Base-by-base conservation (phyloP, 53 echinoderm and acorn worm species). In the Temnopleurus reevesii region DNA sequence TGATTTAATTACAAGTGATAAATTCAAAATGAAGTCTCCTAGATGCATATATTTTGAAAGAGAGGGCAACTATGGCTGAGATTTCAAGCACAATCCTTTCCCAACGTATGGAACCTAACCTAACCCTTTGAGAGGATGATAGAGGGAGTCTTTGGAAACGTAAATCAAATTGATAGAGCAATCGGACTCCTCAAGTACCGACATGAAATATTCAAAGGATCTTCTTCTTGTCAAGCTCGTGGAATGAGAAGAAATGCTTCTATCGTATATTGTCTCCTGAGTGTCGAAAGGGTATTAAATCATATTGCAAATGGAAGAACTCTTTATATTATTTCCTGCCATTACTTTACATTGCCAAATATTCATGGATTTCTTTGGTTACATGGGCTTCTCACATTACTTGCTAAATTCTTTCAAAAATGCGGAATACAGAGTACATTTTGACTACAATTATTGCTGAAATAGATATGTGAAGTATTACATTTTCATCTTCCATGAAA, bases 141-240 rank as follows among this genome's bases (percentile, higher is more conserved):
- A 58, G 55, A 55, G 41, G 21, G 38, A 6, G 84, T 36, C n/a
- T 19, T 35, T 80, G 27, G 81, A 81, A 49, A 53, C 49, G 36
- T 58, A 35, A 55, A 55, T 55, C 55, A 84, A 84, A 55, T 41
- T 55, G 47, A 77, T 53, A 57, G 44, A 25, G 56, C 23, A 77
- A 79, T 61, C 38, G 21, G 30, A 89, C 15, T 61, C 53, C 47
- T 54, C 47, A 76, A 35, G 71, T 51, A 51, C 76, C 35, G 18
- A 30, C 28, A 36, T 71, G 35, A 76, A 45, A n/a, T 66, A 49
- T 38, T 76, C 47, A 55, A 36, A 31, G 66, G 63, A 45, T 49
- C 65, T 76, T 25, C 2, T 49, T 24, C 2, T 12, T 3, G 19
- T 7, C 27, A 12, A 29, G 30, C 47, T 81, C 81, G 8, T 9